Base-by-base conservation (phyloP, 2,888 invertebrate species). In the Salpingus planirostris region DNA sequence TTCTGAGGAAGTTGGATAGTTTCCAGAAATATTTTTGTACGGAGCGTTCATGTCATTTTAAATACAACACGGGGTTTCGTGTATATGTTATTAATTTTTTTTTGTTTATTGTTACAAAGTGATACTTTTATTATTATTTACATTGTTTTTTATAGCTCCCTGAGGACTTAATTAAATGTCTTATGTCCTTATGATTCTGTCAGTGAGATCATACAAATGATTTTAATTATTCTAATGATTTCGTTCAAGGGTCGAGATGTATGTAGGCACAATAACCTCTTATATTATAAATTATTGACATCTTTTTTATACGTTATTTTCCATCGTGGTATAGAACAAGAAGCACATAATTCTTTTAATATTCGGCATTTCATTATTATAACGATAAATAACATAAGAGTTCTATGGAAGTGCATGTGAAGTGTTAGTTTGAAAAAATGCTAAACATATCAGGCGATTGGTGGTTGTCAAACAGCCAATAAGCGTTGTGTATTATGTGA, bases 61-160 rank as follows among this genome's bases (percentile, higher is more conserved):
- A 44, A 43, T 49, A 43, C 47, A 46, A 44, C 47, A 46, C 40
- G 47, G 48, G 50, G 38, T 44, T 46, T 44, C 57, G 55, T 59
- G 57, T 59, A 57, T 53, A 59, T 60, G 55, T 59, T 59, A 53
- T 48, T 55, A 10, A 15, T 26, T 32, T 32, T 55, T 58, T n/a
- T n/a, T 50, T 57, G 54, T 53, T 57, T 55, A 55, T 59, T 60
- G 60, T 61, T 61, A 59, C 51, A 59, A 60, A 57, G 62, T 62
- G 61, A 62, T 60, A 60, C 55, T 55, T 55, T 54, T 50, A 50
- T 57, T 54, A 52, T 56, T 58, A 48, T 52, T 57, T 57, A 55
- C 50, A 52, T 54, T 56, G 50, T 56, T 53, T 53, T 55, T 60
- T 61, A 57, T 52, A 50, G 47, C 39, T 48, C 43, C 38, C 38